Evolutionary conservation across 1,140 invertebrate species (phyloP).

Genomic region (Euborellia annulipes): DNA sequence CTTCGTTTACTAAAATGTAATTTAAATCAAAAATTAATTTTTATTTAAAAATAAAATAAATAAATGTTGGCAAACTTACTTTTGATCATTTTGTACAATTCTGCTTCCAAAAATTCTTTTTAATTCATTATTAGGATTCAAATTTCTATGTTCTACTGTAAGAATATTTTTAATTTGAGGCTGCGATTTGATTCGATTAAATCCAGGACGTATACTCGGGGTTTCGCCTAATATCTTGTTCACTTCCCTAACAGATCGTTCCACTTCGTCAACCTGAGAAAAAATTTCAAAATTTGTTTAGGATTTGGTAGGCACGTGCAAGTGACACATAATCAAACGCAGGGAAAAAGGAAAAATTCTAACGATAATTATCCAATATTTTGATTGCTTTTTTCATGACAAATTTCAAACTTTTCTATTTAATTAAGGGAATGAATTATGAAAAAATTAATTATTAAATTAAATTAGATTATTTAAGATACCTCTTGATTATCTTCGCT

Average conservation of each 20-base stretch:
- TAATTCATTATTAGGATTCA: slow-evolving; percentile 73
- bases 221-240: slow-evolving; percentile 51
- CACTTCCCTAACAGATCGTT: slow-evolving; percentile 50
- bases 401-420: background rate
- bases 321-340: too few species aligned
- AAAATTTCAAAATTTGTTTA: too few species aligned
- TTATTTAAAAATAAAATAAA: background rate
- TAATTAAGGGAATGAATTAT: background rate
- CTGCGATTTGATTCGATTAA: slow-evolving; percentile 9
- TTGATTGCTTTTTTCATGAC: background rate
- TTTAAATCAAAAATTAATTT: slow-evolving; percentile 3
- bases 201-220: too few species aligned
- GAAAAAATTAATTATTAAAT: slow-evolving; percentile 1
- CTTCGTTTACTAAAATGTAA: slow-evolving; percentile 34
- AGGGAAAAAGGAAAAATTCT: background rate
- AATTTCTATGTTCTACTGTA: slow-evolving; percentile 48
- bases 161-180: slow-evolving; percentile 32
- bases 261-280: slow-evolving; percentile 50
- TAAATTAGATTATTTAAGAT: background rate
- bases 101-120: slow-evolving; percentile 71
- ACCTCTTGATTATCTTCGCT: slow-evolving; percentile 44
- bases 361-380: background rate
- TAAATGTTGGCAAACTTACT: slow-evolving; percentile 23
- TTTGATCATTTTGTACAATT: slow-evolving; percentile 50
- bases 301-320: too few species aligned